Evolutionary conservation across 1,140 invertebrate genomes (phyloP), one percentile per base, ranked within the genome.

Genomic region (Tachypleus tridentatus): DNA sequence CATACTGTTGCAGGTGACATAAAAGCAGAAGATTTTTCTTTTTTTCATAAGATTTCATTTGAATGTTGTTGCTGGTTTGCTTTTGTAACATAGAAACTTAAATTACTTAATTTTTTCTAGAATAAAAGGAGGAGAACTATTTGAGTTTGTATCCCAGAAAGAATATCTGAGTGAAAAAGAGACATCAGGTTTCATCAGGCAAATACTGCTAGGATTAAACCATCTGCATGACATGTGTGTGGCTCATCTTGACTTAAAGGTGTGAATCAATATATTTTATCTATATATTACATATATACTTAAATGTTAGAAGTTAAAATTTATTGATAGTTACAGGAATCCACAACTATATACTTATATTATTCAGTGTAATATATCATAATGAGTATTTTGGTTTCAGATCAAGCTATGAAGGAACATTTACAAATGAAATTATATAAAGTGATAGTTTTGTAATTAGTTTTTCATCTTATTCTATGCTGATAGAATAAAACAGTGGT

Each of bases 51-150:
- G 7, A 54, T n/a, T 54, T 54, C 7, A 54, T 59, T 29, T 73
- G 73, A 29, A 29, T 2, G 29, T 29, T 29, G 29, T 29, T 29
- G 29, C 29, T 29, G 29, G 29, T 29, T 29, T 29, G 29, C 29
- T 29, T 29, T 29, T 29, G 2, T 29, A 29, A 29, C 29, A 29
- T 29, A 29, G 29, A 29, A 29, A 29, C 29, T 29, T 29, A 29
- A 29, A 29, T 29, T 29, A 29, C 29, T 29, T 29, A 29, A 1
- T 29, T 29, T 29, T 29, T 29, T 29, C 51, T 71, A 83, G 81
- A 60, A 80, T 83, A 4, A 74, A 77, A 63, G 82, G 81, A 8
- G 82, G 82, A 5, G 82, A 83, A 70, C 71, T 83, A 51, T 83
- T 84, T 72, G 79, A 82, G 64, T 80, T 79, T 64, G 78, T 83